Evolutionary conservation across 2,888 invertebrate species (phyloP), one percentile per base, ranked within the genome.

Genomic region (Acrobasis repandana): DNA sequence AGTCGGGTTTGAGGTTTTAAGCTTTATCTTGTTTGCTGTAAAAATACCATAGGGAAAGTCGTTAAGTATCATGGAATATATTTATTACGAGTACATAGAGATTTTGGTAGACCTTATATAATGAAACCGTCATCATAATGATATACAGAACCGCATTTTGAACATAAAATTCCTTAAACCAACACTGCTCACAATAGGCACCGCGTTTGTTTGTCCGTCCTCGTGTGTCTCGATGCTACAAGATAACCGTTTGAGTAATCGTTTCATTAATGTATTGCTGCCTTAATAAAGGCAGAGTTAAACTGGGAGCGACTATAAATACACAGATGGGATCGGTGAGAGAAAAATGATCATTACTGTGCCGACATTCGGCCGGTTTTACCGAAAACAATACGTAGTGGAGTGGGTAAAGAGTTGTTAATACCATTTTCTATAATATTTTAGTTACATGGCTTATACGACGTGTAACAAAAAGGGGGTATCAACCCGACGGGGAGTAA

Each of bases 221-320:
- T 28, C 28, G 67, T 65, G 66, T 70, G 61, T 69, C 82, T 81
- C 83, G 80, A 82, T 82, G 75, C 70, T 66, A 49, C 67, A 18
- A 54, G 87, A 89, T 88, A 89, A 83, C 69, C 63, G 20, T 63
- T 72, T 86, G 83, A 89, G 84, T 85, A 88, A 90, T 88, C 82
- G 85, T 87, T 88, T 89, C 85, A 88, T 90, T 90, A 88, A 83
- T 86, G 87, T 86, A 88, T 89, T 85, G 84, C 80, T 83, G 72
- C 82, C 82, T 84, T 86, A 83, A 83, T 85, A 84, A 83, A 84
- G 72, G 78, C 79, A 79, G 79, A 74, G 74, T 77, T 79, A 77
- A 80, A 74, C 74, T 74, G 76, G 76, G 72, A 74, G 76, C 74
- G 73, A 75, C 71, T 72, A 79, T 80, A 82, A 80, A 84, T 83